Conservation (phyloP, 2,888 invertebrate species). For the Harpagoxenus sublaevis region DNA sequence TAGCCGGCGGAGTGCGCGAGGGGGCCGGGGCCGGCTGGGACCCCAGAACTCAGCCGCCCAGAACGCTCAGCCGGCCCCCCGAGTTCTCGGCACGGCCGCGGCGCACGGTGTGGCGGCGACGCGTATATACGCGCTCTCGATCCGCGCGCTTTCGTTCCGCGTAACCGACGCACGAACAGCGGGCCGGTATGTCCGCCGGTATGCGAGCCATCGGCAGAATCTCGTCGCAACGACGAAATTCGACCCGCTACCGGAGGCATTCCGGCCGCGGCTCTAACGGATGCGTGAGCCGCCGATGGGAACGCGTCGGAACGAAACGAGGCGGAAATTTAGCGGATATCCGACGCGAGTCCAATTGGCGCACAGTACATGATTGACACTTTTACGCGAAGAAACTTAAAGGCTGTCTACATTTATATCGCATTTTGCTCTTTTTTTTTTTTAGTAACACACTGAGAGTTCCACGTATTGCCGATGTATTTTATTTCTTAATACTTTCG, state of each 20-base stretch:
- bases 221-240: constrained; percentile 43
- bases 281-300: constrained; percentile 8
- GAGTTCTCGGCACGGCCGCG: constrained; percentile 22
- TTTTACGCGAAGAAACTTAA: not conserved
- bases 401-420: not conserved
- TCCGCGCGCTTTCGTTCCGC: constrained; percentile 49
- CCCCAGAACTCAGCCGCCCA: constrained; percentile 63
- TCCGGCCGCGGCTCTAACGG: constrained; percentile 29
- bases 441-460: not conserved
- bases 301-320: constrained; percentile 3
- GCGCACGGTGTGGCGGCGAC: not conserved
- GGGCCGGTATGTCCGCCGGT: constrained; percentile 46
- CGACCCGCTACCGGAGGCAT: constrained; percentile 35
- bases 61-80: constrained; percentile 24
- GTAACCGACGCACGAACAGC: constrained; percentile 45
- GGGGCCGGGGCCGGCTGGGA: constrained; percentile 42
- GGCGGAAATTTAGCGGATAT: constrained; percentile 14
- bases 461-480: not conserved
- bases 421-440: not conserved
- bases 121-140: constrained; percentile 42
- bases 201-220: constrained; percentile 41
- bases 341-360: not conserved
- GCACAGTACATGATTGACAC: not conserved
- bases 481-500: not conserved
- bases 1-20: constrained; percentile 68